Percentiles rank a stretch among this genome's conserved stretches.
phyloP scores from a whole-genome alignment of 1,140 invertebrate genomes.

The Macrobrachium rosenbergii region DNA sequence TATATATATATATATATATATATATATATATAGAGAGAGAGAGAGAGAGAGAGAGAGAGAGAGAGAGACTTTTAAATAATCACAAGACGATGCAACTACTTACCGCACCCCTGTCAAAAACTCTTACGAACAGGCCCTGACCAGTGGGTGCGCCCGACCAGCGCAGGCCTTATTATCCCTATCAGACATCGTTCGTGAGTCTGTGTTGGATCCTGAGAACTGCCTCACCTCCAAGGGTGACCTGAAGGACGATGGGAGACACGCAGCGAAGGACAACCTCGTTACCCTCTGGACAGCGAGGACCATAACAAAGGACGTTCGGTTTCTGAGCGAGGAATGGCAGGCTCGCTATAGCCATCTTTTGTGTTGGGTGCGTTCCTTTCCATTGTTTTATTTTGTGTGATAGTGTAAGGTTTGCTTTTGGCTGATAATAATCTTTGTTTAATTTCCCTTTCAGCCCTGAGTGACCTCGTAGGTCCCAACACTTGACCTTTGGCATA shows the following conservation, averaged over 20 bases:
- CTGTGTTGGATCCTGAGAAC: neutral
- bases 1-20: neutral
- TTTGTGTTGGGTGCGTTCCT: conserved; percentile 10
- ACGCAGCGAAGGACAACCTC: conserved; percentile 2
- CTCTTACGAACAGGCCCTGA: conserved; percentile 14
- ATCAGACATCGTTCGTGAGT: neutral
- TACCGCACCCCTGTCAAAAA: neutral
- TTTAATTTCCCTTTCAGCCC: too few species aligned
- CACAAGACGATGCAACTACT: too few species aligned
- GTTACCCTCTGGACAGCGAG: conserved; percentile 1
- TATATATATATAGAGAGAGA: neutral
- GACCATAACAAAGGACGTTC: neutral
- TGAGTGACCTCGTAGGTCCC: too few species aligned
- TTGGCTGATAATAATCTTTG: too few species aligned
- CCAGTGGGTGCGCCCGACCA: neutral
- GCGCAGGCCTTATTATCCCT: conserved; percentile 27
- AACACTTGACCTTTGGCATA: too few species aligned
- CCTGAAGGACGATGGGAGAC: neutral
- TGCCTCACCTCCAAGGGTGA: neutral
- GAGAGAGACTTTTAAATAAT: too few species aligned
- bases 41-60: too few species aligned
- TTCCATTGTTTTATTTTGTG: neutral
- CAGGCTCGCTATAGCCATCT: conserved; percentile 23
- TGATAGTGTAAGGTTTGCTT: too few species aligned
- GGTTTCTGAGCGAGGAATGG: conserved; percentile 22